Evolutionary conservation across 2,797 vertebrate species (phyloP).

Genomic region (Choloepus didactylus): DNA sequence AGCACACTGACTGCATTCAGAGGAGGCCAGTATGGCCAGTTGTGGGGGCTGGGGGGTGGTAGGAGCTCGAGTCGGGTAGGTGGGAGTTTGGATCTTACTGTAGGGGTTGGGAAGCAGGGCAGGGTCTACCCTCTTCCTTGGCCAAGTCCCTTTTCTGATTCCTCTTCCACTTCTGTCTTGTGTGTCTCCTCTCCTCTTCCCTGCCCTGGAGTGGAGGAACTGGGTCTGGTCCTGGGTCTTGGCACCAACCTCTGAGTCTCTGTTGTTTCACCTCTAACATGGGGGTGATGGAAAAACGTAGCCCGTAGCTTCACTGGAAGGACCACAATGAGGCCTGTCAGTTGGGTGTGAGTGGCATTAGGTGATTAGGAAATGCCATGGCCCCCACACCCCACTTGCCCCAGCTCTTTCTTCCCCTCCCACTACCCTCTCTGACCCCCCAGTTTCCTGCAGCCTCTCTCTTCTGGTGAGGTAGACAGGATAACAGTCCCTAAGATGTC

Average conservation of each 20-base stretch:
- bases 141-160: not conserved
- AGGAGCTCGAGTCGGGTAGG: not conserved
- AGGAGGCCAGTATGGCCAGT: not conserved
- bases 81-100: not conserved
- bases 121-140: not conserved
- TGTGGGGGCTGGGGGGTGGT: no score
- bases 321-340: not conserved
- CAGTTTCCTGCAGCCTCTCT: not conserved
- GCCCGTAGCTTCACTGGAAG: accelerated
- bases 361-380: not conserved
- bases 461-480: not conserved
- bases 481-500: not conserved
- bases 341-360: not conserved
- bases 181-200: not conserved
- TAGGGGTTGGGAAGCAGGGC: not conserved
- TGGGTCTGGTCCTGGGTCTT: not conserved
- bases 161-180: accelerated
- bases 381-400: not conserved
- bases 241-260: not conserved
- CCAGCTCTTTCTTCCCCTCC: not conserved
- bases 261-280: not conserved
- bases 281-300: not conserved
- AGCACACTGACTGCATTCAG: not conserved
- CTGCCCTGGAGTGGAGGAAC: not conserved
- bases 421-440: no score